Evolutionary conservation across 2,797 vertebrate species (phyloP), one percentile per base, ranked within the genome.

Genomic region (Aviceda leuphotes): DNA sequence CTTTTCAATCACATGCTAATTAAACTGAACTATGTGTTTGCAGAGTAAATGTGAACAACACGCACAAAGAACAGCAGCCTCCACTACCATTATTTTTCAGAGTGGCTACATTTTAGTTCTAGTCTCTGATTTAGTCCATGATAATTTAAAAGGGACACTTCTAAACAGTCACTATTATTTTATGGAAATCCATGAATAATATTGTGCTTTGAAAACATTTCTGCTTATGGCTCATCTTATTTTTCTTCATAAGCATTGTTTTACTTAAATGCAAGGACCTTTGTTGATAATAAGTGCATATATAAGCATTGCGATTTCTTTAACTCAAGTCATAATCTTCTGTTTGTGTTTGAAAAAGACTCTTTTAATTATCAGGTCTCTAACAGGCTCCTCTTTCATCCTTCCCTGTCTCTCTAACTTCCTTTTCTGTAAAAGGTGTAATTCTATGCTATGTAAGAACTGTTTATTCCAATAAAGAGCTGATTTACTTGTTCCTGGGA

Each of bases 1-100:
- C 95, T 96, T 96, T 96, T 97, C 96, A 97, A 96, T 97, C 96
- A 92, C 87, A 95, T 96, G 94, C 96, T 97, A 97, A 97, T 97
- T 97, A 97, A 97, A 96, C 76, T 90, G 95, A 95, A 91, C 83
- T 79, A 44, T 91, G 85, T 7, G 6, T 94, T 96, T 96, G 67
- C 87, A 93, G 83, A 94, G 67, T 44, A 93, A 94, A 85, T 83
- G 67, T 84, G 95, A 94, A 73, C 56, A 84, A 63, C 31, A 77
- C 1, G 0, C 76, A 92, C 70, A 83, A 94, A 93, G 62, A 89
- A 73, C 58, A 89, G 63, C 94, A 96, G 80, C 33, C 20, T 94
- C 44, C 77, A 55, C 66, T 41, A 52, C 79, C 79, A 83, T 65
- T 68, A 83, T 81, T 82, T 93, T 80, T 78, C 74, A 66, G 80